Evolutionary conservation across 2,888 invertebrate genomes (phyloP), one percentile per base, ranked within the genome.

Genomic region (Chorisops tibialis): DNA sequence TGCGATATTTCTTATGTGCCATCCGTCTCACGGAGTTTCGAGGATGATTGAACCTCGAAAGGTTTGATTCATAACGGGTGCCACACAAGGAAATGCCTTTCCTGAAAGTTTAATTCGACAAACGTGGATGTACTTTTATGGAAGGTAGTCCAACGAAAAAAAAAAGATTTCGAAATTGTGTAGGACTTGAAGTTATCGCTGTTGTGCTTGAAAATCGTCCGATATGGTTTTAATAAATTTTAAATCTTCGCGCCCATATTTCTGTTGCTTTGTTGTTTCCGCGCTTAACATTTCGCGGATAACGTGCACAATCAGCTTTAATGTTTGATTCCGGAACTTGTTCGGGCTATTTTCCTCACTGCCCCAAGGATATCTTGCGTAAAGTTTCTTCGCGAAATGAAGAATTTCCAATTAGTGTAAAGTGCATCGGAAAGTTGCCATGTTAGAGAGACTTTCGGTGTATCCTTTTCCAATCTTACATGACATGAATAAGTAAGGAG

Each of bases 401-500:
- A 54, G 43, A 56, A 30, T 56, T 43, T 56, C 56, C 56, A 56
- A 56, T 56, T 56, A 56, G 56, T 56, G 56, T 56, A 56, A 45
- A 56, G 56, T 56, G 56, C 56, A 56, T 45, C 39, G 2, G 39
- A 52, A 22, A 50, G 50, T 37, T 50, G 14, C 16, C 7, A 35
- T 48, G 21, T 22, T 48, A 21, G 21, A 7, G n/a, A n/a, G 48
- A 12, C 6, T 22, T 48, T 19, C 30, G 16, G 24, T 12, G 24
- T 14, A 35, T 50, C 35, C 35, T 50, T 24, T 11, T 30, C 43
- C 30, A 30, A 45, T 19, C n/a, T n/a, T 19, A 14, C 4, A 38
- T 19, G 19, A 6, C 54, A n/a, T 54, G 22, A 41, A 16, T 41
- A 7, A 41, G 39, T 41, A 41, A 16, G 7, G 3, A 14, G 41